Base-by-base conservation (phyloP, 2,113 vertebrate genomes). In the Onychorhynchus coronatus region DNA sequence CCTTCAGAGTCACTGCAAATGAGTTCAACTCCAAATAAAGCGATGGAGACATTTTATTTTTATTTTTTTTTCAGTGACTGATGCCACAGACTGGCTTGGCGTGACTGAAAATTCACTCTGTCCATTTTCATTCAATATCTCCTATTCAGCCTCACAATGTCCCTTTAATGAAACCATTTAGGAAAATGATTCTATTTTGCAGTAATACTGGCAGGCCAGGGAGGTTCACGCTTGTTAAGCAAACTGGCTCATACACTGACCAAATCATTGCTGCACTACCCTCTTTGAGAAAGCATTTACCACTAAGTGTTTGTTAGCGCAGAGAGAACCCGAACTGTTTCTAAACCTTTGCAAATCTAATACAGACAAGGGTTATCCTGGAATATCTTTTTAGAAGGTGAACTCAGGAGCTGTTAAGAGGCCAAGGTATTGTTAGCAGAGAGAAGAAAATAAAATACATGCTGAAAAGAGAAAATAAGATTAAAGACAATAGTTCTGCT, bases 281-380 rank as follows among this genome's bases (percentile, higher is more conserved):
- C 37, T 68, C 50, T 88, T 87, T 63, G 83, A 91, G 93, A 87
- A 84, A 80, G 83, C 72, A 84, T 93, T 95, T 93, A 63, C 75
- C 49, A 28, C 65, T 86, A 92, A 96, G 68, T 86, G 71, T 96
- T 93, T 88, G 85, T 91, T 93, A 94, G 76, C 76, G 47, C 39
- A 25, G 90, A 90, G 55, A 65, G 49, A 89, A 61, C 71, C 67
- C 74, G 27, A 89, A 55, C 93, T 94, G 81, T 72, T 95, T 78
- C 92, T 91, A 91, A 96, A 93, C 90, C 79, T 92, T 89, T 87
- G 85, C 93, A 96, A 96, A 94, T 93, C 76, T 84, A 95, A 93
- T 91, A 88, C 59, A 79, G 90, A 91, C 56, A 46, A 87, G 63
- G 17, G 79, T 91, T 93, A 81, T 61, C 70, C 83, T 78, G 49